Evolutionary conservation across 64 coral and sea anemone genomes (phyloP).

Genomic region (Catalaphyllia jardinei): DNA sequence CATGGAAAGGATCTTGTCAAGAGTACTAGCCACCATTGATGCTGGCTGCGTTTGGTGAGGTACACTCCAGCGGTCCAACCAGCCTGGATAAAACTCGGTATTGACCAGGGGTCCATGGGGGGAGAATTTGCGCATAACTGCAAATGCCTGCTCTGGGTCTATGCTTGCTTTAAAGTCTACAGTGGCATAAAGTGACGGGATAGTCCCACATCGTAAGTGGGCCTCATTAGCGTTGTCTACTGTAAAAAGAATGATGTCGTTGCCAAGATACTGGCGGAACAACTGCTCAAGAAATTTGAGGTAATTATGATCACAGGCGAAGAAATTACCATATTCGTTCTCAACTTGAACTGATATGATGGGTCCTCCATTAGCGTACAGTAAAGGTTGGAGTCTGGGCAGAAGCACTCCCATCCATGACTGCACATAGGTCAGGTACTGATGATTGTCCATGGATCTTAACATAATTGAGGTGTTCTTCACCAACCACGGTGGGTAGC

Average conservation of each 20-base stretch:
- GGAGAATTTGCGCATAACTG: slow-evolving; percentile 66
- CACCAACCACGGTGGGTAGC: slow-evolving; percentile 80
- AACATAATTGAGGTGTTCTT: slow-evolving; percentile 82
- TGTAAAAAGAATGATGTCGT: slow-evolving; percentile 74
- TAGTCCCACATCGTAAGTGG: slow-evolving; percentile 57
- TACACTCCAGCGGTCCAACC: slow-evolving; percentile 80
- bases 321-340: slow-evolving; percentile 47
- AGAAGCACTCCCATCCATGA: slow-evolving; percentile 78
- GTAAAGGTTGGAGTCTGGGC: slow-evolving; percentile 70
- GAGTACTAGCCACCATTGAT: slow-evolving; percentile 51
- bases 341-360: slow-evolving; percentile 86
- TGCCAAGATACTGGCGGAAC: slow-evolving; percentile 66
- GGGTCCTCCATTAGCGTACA: slow-evolving; percentile 84
- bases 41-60: slow-evolving; percentile 56
- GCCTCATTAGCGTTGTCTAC: slow-evolving; percentile 54
- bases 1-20: slow-evolving; percentile 80
- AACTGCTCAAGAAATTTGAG: slow-evolving; percentile 55
- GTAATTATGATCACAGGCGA: slow-evolving; percentile 63
- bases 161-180: slow-evolving; percentile 62
- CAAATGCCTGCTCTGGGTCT: slow-evolving; percentile 67
- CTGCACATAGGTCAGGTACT: slow-evolving; percentile 49
- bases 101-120: slow-evolving; percentile 83
- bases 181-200: slow-evolving; percentile 75
- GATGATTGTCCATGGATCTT: slow-evolving; percentile 65
- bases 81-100: slow-evolving; percentile 83